Conservation (phyloP, 2,888 invertebrate genomes). For the Diaperis boleti region DNA sequence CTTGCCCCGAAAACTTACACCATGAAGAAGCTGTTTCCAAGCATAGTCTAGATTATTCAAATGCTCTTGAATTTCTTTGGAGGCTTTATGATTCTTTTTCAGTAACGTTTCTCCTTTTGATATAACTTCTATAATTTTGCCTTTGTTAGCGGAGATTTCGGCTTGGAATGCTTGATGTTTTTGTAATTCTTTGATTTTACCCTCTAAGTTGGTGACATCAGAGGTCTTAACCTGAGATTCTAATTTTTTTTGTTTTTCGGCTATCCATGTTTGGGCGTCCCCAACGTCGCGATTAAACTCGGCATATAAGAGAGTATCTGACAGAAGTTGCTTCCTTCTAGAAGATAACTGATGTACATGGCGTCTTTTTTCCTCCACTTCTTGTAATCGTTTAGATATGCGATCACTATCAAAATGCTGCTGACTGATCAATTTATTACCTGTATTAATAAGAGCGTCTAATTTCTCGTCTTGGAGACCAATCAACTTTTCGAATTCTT, state of each 20-base stretch:
- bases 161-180: constrained; percentile 96
- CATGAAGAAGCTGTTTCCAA: constrained; percentile 83
- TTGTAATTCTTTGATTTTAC: constrained; percentile 94
- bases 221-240: constrained; percentile 81
- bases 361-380: constrained; percentile 79
- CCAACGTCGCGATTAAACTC: constrained; percentile 93
- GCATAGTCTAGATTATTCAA: constrained; percentile 77
- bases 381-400: constrained; percentile 80
- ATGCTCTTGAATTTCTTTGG: constrained; percentile 77
- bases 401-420: constrained; percentile 91
- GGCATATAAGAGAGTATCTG: constrained; percentile 84
- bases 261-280: constrained; percentile 92
- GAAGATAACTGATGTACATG: constrained; percentile 77
- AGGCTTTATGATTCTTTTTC: constrained; percentile 78
- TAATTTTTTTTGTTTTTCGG: constrained; percentile 89
- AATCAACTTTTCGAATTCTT: constrained; percentile 93
- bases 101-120: constrained; percentile 78
- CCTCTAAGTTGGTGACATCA: constrained; percentile 87
- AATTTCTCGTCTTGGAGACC: constrained; percentile 91
- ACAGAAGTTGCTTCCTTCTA: constrained; percentile 76
- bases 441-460: constrained; percentile 83
- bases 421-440: constrained; percentile 87
- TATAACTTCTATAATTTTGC: constrained; percentile 86
- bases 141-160: constrained; percentile 88
- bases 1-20: constrained; percentile 65